Conservation (phyloP, 2,113 vertebrate genomes). For the Gasterosteus nipponicus region DNA sequence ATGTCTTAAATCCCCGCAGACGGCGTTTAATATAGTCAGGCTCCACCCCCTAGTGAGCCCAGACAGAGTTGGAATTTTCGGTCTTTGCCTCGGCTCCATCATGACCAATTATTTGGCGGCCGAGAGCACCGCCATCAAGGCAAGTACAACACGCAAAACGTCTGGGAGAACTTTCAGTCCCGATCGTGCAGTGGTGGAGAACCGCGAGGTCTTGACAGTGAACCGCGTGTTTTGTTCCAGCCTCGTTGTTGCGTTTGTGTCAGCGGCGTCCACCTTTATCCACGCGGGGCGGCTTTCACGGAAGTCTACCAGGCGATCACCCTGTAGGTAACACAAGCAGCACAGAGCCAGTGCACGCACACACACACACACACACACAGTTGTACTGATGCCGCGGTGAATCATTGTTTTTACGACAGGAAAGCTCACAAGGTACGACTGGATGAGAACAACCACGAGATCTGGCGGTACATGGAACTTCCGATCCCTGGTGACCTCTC, state of each 20-base stretch:
- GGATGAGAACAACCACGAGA: conserved; percentile 59
- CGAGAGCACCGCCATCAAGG: conserved; percentile 54
- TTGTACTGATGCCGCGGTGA: neutral
- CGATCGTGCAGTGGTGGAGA: neutral
- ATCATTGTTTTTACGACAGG: conserved; percentile 46
- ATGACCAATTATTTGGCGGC: conserved; percentile 57
- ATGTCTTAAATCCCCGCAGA: conserved; percentile 44
- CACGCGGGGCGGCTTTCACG: rapidly evolving
- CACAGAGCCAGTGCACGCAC: neutral
- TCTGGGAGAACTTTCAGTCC: neutral
- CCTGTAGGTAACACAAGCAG: conserved; percentile 47
- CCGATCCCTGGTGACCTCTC: conserved; percentile 16
- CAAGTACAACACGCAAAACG: conserved; percentile 11
- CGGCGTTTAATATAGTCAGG: conserved; percentile 66
- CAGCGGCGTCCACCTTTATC: conserved; percentile 52
- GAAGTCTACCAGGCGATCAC: rapidly evolving
- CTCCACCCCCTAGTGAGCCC: conserved; percentile 71
- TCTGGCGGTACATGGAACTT: conserved; percentile 55
- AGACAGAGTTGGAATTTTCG: conserved; percentile 71
- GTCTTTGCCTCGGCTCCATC: conserved; percentile 69
- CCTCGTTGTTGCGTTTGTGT: conserved; percentile 77
- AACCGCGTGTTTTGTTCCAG: conserved; percentile 48
- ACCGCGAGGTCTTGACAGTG: neutral
- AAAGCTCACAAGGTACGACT: rapidly evolving
- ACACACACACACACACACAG: too few species aligned